These are phyloP conservation scores for Ranitomeya variabilis DNA, from an alignment of 2,113 vertebrate genomes.

Conservation along the genomic window DNA sequence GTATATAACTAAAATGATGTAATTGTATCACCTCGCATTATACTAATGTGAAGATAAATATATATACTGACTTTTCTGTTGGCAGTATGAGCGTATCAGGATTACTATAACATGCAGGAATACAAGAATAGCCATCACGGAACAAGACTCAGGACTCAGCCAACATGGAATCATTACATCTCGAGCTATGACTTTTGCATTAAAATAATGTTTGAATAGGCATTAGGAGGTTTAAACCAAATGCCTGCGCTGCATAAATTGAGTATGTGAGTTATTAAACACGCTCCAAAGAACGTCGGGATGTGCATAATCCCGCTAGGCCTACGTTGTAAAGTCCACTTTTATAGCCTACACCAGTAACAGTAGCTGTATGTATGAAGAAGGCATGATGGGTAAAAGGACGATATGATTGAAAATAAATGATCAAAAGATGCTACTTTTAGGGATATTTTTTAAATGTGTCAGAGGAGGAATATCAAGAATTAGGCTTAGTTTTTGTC, in stretches of 20 bases:
- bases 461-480: neutral
- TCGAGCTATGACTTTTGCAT: conserved; percentile 25
- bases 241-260: conserved; percentile 55
- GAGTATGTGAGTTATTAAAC: conserved; percentile 38
- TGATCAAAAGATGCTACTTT: neutral
- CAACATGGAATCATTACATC: conserved; percentile 38
- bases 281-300: conserved; percentile 50
- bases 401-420: neutral
- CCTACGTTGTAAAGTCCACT: conserved; percentile 63
- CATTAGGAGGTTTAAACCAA: conserved; percentile 59
- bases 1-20: neutral
- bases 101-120: conserved; percentile 7
- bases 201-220: conserved; percentile 54
- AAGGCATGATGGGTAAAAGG: conserved; percentile 60
- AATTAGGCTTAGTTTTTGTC: too few species aligned
- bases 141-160: conserved; percentile 13
- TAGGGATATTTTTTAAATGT: neutral
- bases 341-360: conserved; percentile 59
- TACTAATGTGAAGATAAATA: neutral
- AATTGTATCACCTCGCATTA: neutral
- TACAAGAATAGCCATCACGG: conserved; percentile 13
- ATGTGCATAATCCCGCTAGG: conserved; percentile 62
- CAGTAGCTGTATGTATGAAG: conserved; percentile 39
- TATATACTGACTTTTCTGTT: neutral
- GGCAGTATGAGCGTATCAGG: neutral